A percentile compares a stretch with the other conserved stretches of the same genome.
phyloP scores from a whole-genome alignment of 2,797 vertebrate species.

The Tenualosa thibaudeaui region DNA sequence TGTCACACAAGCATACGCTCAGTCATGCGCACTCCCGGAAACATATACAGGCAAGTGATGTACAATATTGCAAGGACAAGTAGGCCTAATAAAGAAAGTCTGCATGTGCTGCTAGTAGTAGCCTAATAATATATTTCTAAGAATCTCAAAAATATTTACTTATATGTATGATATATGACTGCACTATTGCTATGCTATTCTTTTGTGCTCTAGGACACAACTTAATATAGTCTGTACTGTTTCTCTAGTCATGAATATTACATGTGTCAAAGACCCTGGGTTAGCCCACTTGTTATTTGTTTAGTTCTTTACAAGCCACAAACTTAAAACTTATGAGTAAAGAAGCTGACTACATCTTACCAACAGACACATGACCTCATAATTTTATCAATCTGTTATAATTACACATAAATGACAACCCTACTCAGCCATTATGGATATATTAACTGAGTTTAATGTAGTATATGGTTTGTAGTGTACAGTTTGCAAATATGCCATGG shows the following conservation, averaged over 20 bases:
- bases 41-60: slow-evolving; percentile 30
- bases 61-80: slow-evolving; percentile 46
- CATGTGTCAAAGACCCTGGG: neutral
- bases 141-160: neutral
- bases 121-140: neutral
- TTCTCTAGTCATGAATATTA: neutral
- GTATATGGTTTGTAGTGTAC: no score
- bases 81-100: slow-evolving; percentile 38
- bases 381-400: neutral
- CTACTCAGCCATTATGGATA: neutral
- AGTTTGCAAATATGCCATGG: neutral
- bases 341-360: neutral
- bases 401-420: neutral
- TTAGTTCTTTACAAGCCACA: neutral
- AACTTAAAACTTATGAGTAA: neutral
- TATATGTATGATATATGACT: no score
- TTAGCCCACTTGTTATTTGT: neutral
- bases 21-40: slow-evolving; percentile 65
- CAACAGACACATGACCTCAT: neutral
- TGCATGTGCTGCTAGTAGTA: neutral
- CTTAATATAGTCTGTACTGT: neutral
- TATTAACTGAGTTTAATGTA: neutral
- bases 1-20: slow-evolving; percentile 48
- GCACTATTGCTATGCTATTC: neutral
- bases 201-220: neutral